phyloP scores from a whole-genome alignment of 2,113 vertebrate species.

The Mus pahari region DNA sequence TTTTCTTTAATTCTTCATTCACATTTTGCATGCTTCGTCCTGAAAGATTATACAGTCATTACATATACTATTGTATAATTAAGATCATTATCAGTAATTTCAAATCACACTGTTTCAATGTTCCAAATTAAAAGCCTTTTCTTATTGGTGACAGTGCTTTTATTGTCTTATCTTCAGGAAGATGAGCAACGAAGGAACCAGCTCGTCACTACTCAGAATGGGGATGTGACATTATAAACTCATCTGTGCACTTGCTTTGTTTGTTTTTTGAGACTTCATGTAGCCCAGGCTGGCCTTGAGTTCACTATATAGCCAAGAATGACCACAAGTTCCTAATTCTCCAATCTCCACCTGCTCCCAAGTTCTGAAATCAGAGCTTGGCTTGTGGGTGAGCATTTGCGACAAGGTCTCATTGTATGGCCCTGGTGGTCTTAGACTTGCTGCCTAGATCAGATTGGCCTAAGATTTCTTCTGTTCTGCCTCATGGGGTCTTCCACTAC shows the following conservation, averaged over 20 bases:
- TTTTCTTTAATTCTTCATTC: slow-evolving; percentile 75
- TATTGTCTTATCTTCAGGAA: background rate
- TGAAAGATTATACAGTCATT: slow-evolving; percentile 53
- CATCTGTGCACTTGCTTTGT: background rate
- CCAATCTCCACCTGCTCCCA: background rate
- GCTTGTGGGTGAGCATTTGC: background rate
- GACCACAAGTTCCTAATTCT: background rate
- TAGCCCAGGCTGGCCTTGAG: background rate
- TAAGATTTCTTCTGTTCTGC: background rate
- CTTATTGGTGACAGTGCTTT: background rate
- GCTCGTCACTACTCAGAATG: background rate
- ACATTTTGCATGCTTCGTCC: slow-evolving; percentile 53
- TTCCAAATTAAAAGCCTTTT: slow-evolving; percentile 57
- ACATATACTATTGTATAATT: slow-evolving; percentile 15
- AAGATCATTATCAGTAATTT: slow-evolving; percentile 65
- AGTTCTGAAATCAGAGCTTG: background rate
- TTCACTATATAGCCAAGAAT: background rate
- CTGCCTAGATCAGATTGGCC: background rate
- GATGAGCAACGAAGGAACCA: background rate
- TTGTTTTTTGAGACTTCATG: background rate
- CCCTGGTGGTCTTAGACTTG: background rate
- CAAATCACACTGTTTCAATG: slow-evolving; percentile 37
- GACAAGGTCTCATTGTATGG: background rate
- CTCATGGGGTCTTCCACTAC: too few relatives aligned
- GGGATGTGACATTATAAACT: slow-evolving; percentile 26